Base-by-base conservation (phyloP, 2,113 vertebrate genomes). In the Seriola dumerili region DNA sequence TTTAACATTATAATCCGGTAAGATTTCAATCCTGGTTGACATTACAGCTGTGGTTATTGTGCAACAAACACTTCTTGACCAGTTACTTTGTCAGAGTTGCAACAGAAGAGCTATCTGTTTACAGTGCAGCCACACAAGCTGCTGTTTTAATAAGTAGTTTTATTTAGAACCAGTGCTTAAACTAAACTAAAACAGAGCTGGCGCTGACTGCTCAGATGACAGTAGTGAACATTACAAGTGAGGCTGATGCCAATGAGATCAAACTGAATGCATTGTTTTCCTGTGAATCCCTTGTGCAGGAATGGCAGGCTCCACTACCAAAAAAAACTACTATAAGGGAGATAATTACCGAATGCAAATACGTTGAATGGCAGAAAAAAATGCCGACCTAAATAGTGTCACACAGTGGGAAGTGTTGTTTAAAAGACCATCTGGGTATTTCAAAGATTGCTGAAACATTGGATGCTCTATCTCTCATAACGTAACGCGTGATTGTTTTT, bases 391-490 rank as follows among this genome's bases (percentile, higher is more conserved):
- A n/a, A n/a, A 54, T 2, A 10, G 50, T 3, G 19, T 52, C 50
- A n/a, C 2, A 21, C 21, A 72, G 57, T 25, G 16, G 5, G 44
- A 85, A 23, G 29, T 81, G 67, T 68, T 85, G 32, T 66, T 76
- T 52, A 67, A 55, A 54, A 68, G 40, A 44, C 63, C 40, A 70
- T 73, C 63, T 81, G 78, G 29, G 21, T 40, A 36, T 64, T 48
- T 58, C 1, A 52, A 70, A 77, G 55, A 57, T 52, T 52, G 46
- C 3, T 34, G 54, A 19, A 71, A 46, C 65, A 65, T 36, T 19
- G 0, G 21, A 29, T 11, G 2, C 64, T 81, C 6, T 36, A 40
- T 48, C 57, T 42, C 44, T 46, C 58, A 4, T 66, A 46, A 66
- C 40, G 32, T 29, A 46, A 63, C 3, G 32, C 63, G 69, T 21